Conservation (phyloP, 1,140 invertebrate genomes). For the Zaprionus ghesquierei region DNA sequence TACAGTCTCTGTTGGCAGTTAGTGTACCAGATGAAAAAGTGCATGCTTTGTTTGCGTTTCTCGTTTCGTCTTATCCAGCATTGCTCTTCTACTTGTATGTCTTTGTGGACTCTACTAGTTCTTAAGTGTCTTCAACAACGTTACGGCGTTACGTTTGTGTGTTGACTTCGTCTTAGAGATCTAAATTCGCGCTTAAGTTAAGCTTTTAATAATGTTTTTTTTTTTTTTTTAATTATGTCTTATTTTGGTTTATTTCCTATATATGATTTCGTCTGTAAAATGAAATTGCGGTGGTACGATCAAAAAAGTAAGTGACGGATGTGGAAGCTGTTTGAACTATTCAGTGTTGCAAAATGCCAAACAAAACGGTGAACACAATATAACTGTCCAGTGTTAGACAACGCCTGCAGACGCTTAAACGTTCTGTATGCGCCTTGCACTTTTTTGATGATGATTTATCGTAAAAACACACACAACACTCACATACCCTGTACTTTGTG, state of each 20-base stretch:
- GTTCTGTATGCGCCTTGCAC: background rate
- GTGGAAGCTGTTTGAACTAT: background rate
- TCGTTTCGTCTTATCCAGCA: background rate
- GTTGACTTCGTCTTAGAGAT: slow-evolving; percentile 15
- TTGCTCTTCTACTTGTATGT: slow-evolving; percentile 1
- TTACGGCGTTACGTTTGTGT: background rate
- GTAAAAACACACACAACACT: background rate
- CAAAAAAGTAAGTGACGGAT: background rate
- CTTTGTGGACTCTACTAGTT: slow-evolving; percentile 9
- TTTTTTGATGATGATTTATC: background rate
- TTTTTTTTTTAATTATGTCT: background rate
- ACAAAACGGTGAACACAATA: background rate
- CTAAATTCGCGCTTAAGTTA: slow-evolving; percentile 14
- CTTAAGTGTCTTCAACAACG: slow-evolving; percentile 14
- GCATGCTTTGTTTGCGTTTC: background rate
- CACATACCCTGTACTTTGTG: background rate
- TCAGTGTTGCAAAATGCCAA: background rate
- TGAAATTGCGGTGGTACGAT: background rate
- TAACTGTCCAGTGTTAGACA: slow-evolving; percentile 4
- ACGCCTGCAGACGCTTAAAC: background rate
- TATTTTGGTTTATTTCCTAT: background rate
- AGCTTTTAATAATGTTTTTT: background rate
- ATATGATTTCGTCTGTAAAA: background rate
- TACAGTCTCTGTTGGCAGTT: background rate
- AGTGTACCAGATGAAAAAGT: background rate